Base-by-base conservation (phyloP, 2,797 vertebrate genomes). In the Acanthiza pusilla region DNA sequence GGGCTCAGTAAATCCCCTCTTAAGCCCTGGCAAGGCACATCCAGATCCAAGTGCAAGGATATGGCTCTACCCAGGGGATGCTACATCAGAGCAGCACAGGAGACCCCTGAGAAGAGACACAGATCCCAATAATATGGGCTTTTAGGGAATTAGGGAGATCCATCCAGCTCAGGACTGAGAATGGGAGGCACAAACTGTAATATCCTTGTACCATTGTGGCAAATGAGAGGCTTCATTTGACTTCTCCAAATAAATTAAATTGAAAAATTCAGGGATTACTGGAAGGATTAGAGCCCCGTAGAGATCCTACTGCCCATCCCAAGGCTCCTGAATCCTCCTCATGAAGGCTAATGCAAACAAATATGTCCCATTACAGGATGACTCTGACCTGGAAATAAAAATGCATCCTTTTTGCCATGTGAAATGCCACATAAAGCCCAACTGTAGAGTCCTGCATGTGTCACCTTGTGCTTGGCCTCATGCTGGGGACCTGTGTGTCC, bases 331-430 rank as follows among this genome's bases (percentile, higher is more conserved):
- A 79, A 71, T 63, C 26, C 36, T 57, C 32, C 66, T 60, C 1
- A 1, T 22, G 65, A 66, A 54, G 51, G 43, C 14, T 36, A 43
- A 66, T 23, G 48, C 18, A 30, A 60, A 42, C 30, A 73, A 70
- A 62, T 19, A 15, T 0, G 1, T 54, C 29, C 27, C 51, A 47
- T 55, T 65, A 50, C 2, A n/a, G 75, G n/a, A 27, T 29, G 15
- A 73, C 66, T 26, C 43, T 55, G 51, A 55, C 45, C 40, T 76
- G 63, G 72, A 76, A 85, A 55, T 45, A 26, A 65, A 76, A 91
- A 45, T 4, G 2, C 4, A 11, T 10, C 4, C 10, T 23, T n/a
- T 48, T 13, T 53, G 50, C 27, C 26, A 38, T 0, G 0, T 20
- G 43, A 72, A 78, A 78, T 13, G 19, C 13, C 6, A 0, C 25